Conservation (phyloP, 2,113 vertebrate species). For the Otocyon megalotis region DNA sequence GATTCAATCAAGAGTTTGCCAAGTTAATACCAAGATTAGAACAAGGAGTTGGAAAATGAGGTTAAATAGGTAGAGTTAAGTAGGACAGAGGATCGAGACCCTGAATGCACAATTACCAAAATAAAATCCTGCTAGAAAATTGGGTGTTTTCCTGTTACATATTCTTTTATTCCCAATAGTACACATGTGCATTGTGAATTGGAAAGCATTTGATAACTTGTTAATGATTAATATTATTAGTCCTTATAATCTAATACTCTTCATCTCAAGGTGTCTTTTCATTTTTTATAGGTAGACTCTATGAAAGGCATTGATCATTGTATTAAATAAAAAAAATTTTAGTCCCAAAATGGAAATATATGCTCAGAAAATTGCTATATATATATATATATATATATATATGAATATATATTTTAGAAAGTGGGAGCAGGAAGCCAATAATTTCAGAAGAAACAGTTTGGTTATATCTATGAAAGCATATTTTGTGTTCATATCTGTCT, state of each 20-base stretch:
- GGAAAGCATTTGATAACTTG: background rate
- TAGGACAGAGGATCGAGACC: background rate
- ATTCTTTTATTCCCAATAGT: background rate
- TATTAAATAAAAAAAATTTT: background rate
- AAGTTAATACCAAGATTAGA: background rate
- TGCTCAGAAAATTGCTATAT: background rate
- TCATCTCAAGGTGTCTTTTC: background rate
- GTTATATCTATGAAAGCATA: background rate
- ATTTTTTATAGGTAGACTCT: background rate
- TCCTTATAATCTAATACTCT: background rate
- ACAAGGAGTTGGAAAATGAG: background rate
- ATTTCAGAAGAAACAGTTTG: background rate
- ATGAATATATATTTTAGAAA: background rate
- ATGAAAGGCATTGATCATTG: background rate
- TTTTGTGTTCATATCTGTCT: background rate
- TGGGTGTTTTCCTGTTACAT: fast-evolving
- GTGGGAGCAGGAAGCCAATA: background rate
- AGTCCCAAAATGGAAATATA: background rate
- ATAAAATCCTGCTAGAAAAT: background rate
- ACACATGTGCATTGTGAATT: background rate
- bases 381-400: too few species aligned
- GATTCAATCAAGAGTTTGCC: background rate
- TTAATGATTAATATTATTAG: background rate
- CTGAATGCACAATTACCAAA: background rate
- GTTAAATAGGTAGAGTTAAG: background rate